These are phyloP conservation scores for Pollenia angustigena DNA, from an alignment of 2,888 invertebrate genomes.

Conservation along the genomic window DNA sequence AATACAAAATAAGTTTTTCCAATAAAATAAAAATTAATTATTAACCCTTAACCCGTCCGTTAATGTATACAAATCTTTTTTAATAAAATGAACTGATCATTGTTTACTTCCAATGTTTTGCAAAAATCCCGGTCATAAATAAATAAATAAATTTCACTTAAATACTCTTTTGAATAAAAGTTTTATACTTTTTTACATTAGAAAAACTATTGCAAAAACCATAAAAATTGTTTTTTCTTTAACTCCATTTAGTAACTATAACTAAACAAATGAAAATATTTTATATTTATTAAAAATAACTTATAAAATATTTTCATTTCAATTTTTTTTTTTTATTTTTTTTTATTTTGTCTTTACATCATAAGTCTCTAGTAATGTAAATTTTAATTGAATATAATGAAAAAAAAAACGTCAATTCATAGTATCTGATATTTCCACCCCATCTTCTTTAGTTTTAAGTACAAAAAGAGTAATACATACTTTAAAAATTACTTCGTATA, in stretches of 20 bases:
- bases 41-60: constrained; percentile 71
- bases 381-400: constrained; percentile 42
- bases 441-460: constrained; percentile 64
- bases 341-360: constrained; percentile 30
- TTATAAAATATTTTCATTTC: constrained; percentile 78
- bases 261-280: constrained; percentile 75
- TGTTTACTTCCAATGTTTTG: not conserved
- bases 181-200: constrained; percentile 19
- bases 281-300: constrained; percentile 82
- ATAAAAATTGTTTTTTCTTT: constrained; percentile 12
- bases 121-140: constrained; percentile 14
- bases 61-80: constrained; percentile 54
- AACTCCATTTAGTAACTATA: constrained; percentile 9
- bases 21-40: constrained; percentile 31
- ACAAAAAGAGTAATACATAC: constrained; percentile 47
- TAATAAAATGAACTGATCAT: constrained; percentile 38
- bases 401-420: constrained; percentile 59
- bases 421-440: constrained; percentile 46
- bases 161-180: not conserved
- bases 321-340: not conserved
- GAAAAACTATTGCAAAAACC: constrained; percentile 69
- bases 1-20: constrained; percentile 43
- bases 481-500: constrained; percentile 50
- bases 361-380: constrained; percentile 63
- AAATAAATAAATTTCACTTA: not conserved